Evolutionary conservation across 2,797 vertebrate genomes (phyloP).

Genomic region (Odontamblyopus lacepedii): DNA sequence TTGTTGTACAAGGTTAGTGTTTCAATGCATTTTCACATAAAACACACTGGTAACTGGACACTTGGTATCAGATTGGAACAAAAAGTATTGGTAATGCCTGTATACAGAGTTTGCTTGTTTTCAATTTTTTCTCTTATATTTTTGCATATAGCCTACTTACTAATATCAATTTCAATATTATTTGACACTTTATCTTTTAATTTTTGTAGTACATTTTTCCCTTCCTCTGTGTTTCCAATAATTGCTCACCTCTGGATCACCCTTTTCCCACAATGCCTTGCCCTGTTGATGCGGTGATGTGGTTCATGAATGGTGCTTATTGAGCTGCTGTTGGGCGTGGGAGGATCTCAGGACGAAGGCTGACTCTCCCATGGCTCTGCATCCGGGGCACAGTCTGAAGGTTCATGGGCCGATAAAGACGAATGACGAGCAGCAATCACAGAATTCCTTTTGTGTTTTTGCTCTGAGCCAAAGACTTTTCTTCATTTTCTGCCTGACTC

Average conservation of each 20-base stretch:
- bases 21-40: too few species aligned
- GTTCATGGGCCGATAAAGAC: constrained; percentile 55
- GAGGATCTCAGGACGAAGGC: constrained; percentile 49
- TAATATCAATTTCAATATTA: background rate
- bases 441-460: constrained; percentile 40
- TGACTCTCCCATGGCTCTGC: constrained; percentile 55
- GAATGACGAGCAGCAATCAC: constrained; percentile 55
- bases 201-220: background rate
- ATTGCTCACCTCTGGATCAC: constrained; percentile 62
- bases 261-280: constrained; percentile 60
- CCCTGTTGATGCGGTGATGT: constrained; percentile 53
- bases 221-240: constrained; percentile 33
- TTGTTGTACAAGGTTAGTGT: too few species aligned
- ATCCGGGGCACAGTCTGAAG: constrained; percentile 48
- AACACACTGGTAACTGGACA: too few species aligned
- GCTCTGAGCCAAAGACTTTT: constrained; percentile 62
- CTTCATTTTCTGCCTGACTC: constrained; percentile 61
- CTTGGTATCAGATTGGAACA: too few species aligned
- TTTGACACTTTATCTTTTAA: background rate
- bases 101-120: too few species aligned
- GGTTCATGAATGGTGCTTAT: constrained; percentile 59
- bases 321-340: constrained; percentile 55
- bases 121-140: too few species aligned
- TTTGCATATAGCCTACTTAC: too few species aligned
- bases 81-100: too few species aligned